Base-by-base conservation (phyloP, 2,797 vertebrate genomes). In the Clamator glandarius region DNA sequence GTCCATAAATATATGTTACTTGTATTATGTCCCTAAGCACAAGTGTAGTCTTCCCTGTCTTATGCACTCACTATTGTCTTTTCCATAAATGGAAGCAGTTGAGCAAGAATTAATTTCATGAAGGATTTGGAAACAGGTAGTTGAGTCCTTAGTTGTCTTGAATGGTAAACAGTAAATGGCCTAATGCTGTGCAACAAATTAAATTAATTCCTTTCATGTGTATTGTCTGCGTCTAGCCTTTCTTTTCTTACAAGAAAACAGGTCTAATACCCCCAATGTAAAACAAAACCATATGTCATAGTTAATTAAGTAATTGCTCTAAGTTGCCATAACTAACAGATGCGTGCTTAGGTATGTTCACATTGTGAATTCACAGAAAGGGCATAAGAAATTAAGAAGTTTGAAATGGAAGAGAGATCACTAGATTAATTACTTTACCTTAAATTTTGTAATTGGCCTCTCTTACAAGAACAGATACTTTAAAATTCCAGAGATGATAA, bases 261-360 rank as follows among this genome's bases (percentile, higher is more conserved):
- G 33, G 29, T 89, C 66, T 80, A 86, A 92, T 93, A 82, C 21
- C 14, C 68, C 19, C 63, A 52, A 20, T 70, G 35, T 90, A 82
- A 89, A 91, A 74, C 54, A 84, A 91, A 89, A 58, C 20, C 79
- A 84, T 87, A 82, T 93, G 92, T 95, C 93, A 96, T 94, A 97
- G 93, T 95, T 97, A 94, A 97, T 97, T 97, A 97, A 96, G 97
- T 97, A 97, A 96, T 97, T 97, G 93, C 85, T 96, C 92, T 97
- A 96, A 97, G 97, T 93, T 93, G 92, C 91, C 77, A 59, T 96
- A 97, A 97, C 94, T 96, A 94, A 96, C 84, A 81, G 92, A 92
- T 93, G 92, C 92, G 93, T 96, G 92, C 95, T 85, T 90, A 95
- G 80, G 92, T 96, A 84, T 76, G 93, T 95, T 97, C 88, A 95